Base-by-base conservation (phyloP, 2,797 vertebrate genomes). In the Podargus strigoides region DNA sequence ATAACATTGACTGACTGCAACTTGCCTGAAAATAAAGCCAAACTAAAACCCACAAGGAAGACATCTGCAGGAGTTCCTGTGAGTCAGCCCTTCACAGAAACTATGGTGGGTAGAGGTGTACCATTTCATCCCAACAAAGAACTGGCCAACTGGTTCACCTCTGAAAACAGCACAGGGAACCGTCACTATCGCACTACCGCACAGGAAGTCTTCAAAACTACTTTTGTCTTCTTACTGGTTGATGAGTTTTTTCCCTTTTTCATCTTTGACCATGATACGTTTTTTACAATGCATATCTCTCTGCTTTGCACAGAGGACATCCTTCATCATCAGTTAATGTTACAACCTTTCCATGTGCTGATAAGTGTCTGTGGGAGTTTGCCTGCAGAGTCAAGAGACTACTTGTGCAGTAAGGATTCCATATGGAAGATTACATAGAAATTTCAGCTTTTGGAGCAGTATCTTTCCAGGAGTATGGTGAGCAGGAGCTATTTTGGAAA, bases 201-300 rank as follows among this genome's bases (percentile, higher is more conserved):
- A 39, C 30, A 67, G 39, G 50, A 68, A 62, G 46, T 28, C 53
- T 84, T 62, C 59, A 47, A 15, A 86, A 78, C 22, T 50, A 34
- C 46, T 80, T 90, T 26, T 72, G 36, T 22, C 6, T 50, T 85
- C 59, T 52, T 56, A 47, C 3, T 32, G 14, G 14, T 32, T 73
- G 41, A 69, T 34, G 8, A 10, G 12, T 23, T 76, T 72, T 36
- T 56, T 6, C 16, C 27, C 14, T 41, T 68, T 58, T 88, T 47
- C 69, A 56, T 37, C 0, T 0, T 10, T 70, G 69, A n/a, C 34
- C 39, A 9, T 2, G 3, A 70, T 4, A 47, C 4, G 8, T 64
- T 63, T 81, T 90, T 44, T 72, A 47, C 30, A 82, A 82, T 0
- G 2, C 0, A 0, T 10, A 85, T 13, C 9, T 67, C 52, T 58